A percentile compares a stretch with the other conserved stretches of the same genome.
phyloP scores from a whole-genome alignment of 2,888 invertebrate genomes.

The Serripes groenlandicus region DNA sequence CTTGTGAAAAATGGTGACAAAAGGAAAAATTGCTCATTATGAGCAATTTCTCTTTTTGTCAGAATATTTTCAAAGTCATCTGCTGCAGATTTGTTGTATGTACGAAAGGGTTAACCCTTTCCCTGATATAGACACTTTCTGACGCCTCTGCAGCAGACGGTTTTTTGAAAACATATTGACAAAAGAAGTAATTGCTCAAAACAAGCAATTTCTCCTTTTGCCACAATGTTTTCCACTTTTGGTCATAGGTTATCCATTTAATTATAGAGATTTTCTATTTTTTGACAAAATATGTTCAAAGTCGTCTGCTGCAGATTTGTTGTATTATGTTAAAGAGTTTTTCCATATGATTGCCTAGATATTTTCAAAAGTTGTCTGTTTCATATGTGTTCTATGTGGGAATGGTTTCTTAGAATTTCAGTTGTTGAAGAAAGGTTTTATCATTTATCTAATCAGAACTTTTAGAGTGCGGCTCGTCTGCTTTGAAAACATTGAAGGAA shows the following conservation, averaged over 20 bases:
- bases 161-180: not conserved
- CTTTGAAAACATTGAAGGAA: slow-evolving; percentile 3
- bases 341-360: no score
- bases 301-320: not conserved
- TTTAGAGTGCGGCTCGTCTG: no score
- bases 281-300: not conserved
- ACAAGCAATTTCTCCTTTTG: slow-evolving; percentile 3
- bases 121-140: not conserved
- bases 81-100: no score
- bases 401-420: no score
- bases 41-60: not conserved
- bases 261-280: not conserved
- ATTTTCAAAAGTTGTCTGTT: no score
- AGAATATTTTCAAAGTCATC: not conserved
- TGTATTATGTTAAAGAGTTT: not conserved
- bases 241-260: not conserved
- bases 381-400: no score
- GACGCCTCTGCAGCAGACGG: not conserved
- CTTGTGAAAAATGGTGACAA: not conserved
- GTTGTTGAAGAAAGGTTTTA: no score
- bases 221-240: not conserved
- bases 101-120: not conserved
- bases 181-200: slow-evolving; percentile 2
- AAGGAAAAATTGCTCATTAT: not conserved
- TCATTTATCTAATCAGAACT: no score